phyloP scores from a whole-genome alignment of 2,888 invertebrate genomes.

The Ennomos quercinarius region DNA sequence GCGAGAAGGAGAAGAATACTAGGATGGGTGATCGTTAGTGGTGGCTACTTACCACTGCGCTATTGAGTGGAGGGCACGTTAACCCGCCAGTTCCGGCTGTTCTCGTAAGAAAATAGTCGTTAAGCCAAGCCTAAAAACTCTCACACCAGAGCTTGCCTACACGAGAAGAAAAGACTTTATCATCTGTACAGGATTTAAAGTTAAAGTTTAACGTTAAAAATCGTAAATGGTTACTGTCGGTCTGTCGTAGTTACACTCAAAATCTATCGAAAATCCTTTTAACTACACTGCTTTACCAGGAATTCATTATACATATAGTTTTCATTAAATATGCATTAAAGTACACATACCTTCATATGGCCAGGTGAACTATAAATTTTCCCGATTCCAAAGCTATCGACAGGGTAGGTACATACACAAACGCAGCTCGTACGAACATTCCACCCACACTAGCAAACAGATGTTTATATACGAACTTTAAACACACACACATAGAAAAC shows the following conservation, averaged over 20 bases:
- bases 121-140: no score
- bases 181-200: no score
- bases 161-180: no score
- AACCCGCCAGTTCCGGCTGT: no score
- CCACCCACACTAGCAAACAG: constrained; percentile 1
- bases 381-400: constrained; percentile 38
- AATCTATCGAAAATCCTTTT: background rate
- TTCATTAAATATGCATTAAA: constrained; percentile 41
- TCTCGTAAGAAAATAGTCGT: no score
- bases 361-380: constrained; percentile 57
- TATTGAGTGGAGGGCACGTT: no score
- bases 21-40: no score
- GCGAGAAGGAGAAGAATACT: no score
- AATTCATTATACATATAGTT: constrained; percentile 22
- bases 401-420: constrained; percentile 14
- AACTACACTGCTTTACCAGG: constrained; percentile 21
- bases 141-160: no score
- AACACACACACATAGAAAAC: background rate
- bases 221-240: no score
- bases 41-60: no score
- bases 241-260: constrained; percentile 2
- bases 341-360: constrained; percentile 36
- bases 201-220: no score
- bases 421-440: background rate
- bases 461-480: background rate